Conservation (phyloP, 2,113 vertebrate genomes). For the Theristicus caerulescens region DNA sequence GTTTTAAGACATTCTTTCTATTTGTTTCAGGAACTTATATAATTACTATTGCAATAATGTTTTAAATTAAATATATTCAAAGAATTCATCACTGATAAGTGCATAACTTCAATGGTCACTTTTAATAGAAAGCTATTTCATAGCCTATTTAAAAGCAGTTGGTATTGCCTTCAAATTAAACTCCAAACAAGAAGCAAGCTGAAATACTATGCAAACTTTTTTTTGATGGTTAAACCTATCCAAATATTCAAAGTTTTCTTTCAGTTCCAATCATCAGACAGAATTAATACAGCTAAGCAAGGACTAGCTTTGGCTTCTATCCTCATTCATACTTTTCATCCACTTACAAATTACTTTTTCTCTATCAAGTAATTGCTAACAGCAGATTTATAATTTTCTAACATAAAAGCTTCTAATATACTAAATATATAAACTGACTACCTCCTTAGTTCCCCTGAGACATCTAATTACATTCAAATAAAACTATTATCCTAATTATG, state of each 20-base stretch:
- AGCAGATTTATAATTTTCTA: background rate
- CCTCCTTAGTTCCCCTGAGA: background rate
- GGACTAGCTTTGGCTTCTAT: background rate
- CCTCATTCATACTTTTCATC: background rate
- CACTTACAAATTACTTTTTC: background rate
- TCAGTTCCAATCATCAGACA: background rate
- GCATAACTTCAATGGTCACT: background rate
- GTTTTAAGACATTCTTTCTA: background rate
- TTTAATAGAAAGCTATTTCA: background rate
- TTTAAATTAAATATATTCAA: background rate
- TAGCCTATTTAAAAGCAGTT: background rate
- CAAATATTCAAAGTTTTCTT: background rate
- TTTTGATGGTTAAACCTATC: background rate
- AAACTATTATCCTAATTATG: constrained; percentile 7
- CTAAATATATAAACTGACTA: background rate
- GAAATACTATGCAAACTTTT: background rate
- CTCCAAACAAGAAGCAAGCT: background rate
- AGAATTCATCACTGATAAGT: background rate
- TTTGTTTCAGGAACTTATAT: background rate
- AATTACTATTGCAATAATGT: background rate
- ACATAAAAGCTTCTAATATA: background rate
- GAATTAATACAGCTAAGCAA: background rate
- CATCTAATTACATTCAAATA: background rate
- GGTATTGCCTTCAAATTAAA: background rate
- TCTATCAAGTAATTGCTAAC: background rate